Evolutionary conservation across 2,797 vertebrate genomes (phyloP).

Genomic region (Zalophus californianus): DNA sequence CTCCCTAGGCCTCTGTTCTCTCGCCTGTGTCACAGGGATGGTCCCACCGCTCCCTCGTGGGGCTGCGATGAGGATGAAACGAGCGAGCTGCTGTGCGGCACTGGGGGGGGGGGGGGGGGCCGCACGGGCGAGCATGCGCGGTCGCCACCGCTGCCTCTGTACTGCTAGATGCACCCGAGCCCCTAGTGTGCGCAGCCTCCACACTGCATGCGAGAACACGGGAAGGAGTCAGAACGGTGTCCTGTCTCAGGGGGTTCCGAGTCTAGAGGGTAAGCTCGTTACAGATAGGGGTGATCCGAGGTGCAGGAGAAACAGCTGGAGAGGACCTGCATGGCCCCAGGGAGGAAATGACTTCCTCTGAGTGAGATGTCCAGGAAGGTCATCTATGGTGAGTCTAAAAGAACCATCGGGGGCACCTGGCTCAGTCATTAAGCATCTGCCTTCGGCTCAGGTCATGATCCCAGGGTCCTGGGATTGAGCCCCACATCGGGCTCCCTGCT

Average conservation of each 20-base stretch:
- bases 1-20: neutral
- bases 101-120: too few relatives aligned
- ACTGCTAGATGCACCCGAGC: neutral
- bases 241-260: neutral
- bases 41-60: neutral
- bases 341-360: neutral
- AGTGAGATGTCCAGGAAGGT: neutral
- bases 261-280: neutral
- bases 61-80: neutral
- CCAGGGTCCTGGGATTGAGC: too few relatives aligned
- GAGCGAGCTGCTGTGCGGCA: too few relatives aligned
- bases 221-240: neutral
- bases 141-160: too few relatives aligned
- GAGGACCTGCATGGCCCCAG: neutral
- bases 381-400: neutral
- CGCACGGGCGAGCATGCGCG: accelerated
- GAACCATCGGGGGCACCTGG: neutral
- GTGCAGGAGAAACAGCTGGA: neutral
- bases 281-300: neutral
- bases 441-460: too few relatives aligned
- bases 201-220: neutral
- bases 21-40: neutral
- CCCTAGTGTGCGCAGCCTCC: neutral
- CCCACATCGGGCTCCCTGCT: too few relatives aligned
- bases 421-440: too few relatives aligned